Evolutionary conservation across 92 coral and sea anemone species (phyloP), one percentile per base, ranked within the genome.

Genomic region (Palythoa grandis): DNA sequence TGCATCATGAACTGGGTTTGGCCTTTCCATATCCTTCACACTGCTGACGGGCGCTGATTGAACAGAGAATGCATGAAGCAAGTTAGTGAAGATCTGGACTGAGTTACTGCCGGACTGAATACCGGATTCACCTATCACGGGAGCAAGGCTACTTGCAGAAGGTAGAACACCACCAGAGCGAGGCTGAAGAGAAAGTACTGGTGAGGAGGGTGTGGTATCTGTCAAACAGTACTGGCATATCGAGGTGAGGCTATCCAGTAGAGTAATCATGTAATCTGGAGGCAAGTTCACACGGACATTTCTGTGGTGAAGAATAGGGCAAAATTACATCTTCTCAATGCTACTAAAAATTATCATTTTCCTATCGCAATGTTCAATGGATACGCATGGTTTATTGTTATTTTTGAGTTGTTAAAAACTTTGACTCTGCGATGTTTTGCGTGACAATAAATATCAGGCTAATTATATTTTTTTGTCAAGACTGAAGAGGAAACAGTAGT

Each of bases 51-150:
- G 89, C 22, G 96, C 92, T 7, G 95, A 87, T 86, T 93, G 98
- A 10, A 93, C 92, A 19, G 99, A 96, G 88, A 96, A 96, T 11
- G 98, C 99, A 75, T 96, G 99, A 19, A 96, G 95, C 57, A 96
- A 90, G 84, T 96, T 96, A 65, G 95, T 93, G 87, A 96, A 96
- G 83, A 96, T 96, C 71, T 96, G 98, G 3, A 78, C 90, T 35
- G 97, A 92, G 77, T 93, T 87, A 20, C 87, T 72, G 23, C 91
- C 72, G 23, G 95, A 90, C 78, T 89, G 98, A 73, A 61, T 70
- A 86, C 72, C 86, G 77, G 57, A 72, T 52, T 89, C 95, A 35
- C 87, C 76, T 35, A 76, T 75, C 14, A 74, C 58, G 75, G 75
- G 48, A 15, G 78, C 58, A 12, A 78, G 82, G 16, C 92, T 86